phyloP scores from a whole-genome alignment of 1,140 invertebrate species.

The Antheraea pernyi region DNA sequence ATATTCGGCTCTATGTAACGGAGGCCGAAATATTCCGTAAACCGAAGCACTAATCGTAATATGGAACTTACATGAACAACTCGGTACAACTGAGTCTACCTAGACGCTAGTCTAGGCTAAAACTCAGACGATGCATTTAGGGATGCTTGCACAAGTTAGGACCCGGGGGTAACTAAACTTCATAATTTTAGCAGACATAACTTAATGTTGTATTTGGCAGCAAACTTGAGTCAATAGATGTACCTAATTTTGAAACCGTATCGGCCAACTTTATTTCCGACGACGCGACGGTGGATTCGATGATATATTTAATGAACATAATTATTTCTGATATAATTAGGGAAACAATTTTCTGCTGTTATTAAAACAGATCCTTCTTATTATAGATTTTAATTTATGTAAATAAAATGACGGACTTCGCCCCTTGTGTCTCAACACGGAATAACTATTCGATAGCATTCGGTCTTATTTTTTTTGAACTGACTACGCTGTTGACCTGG shows the following conservation, averaged over 20 bases:
- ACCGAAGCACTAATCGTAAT: not conserved
- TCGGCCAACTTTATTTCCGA: not conserved
- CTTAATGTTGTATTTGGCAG: not conserved
- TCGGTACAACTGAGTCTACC: not conserved
- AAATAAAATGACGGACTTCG: no score
- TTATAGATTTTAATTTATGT: no score
- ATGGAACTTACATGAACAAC: not conserved
- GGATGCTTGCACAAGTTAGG: not conserved
- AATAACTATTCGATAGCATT: no score
- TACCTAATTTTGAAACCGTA: not conserved
- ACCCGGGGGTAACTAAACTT: not conserved
- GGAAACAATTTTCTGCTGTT: no score
- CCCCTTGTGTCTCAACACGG: no score
- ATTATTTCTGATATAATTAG: no score
- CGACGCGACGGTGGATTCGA: no score
- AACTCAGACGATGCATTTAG: not conserved
- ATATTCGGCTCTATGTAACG: not conserved
- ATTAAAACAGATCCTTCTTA: no score
- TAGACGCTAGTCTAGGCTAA: not conserved
- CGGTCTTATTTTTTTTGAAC: no score
- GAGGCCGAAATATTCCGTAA: not conserved
- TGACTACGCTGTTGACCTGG: no score
- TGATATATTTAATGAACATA: no score
- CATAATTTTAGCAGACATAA: not conserved
- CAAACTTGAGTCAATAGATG: not conserved